These are phyloP conservation scores for Ecliptopera silaceata DNA, from an alignment of 2,888 invertebrate genomes.

Conservation along the genomic window DNA sequence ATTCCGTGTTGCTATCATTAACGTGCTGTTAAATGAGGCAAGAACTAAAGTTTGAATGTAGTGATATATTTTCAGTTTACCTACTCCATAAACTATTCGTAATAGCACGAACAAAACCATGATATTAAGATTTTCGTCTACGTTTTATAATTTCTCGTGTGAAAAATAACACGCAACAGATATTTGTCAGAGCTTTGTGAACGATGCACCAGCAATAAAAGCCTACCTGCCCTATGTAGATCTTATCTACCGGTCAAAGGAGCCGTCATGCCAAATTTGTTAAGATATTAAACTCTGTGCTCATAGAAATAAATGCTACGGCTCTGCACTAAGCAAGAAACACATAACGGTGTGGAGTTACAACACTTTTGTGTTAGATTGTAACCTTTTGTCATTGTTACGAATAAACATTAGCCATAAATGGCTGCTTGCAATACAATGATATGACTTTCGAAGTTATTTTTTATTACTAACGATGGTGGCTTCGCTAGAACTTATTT, in stretches of 20 bases:
- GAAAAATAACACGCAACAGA: slow-evolving; percentile 62
- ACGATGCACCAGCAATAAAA: slow-evolving; percentile 60
- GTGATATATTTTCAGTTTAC: too few relatives aligned
- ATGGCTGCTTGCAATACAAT: slow-evolving; percentile 22
- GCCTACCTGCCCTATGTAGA: slow-evolving; percentile 79
- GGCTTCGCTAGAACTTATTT: too few relatives aligned
- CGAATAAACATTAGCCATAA: slow-evolving; percentile 71
- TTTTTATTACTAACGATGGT: too few relatives aligned
- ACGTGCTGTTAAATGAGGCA: too few relatives aligned
- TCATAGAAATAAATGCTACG: slow-evolving; percentile 35
- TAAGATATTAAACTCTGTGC: slow-evolving; percentile 39
- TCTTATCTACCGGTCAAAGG: slow-evolving; percentile 79
- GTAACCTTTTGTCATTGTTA: slow-evolving; percentile 75
- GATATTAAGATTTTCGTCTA: slow-evolving; percentile 27
- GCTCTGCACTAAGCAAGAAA: slow-evolving; percentile 47
- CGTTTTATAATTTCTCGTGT: slow-evolving; percentile 49
- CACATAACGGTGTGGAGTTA: slow-evolving; percentile 77
- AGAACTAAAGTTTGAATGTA: too few relatives aligned
- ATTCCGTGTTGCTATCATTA: slow-evolving; percentile 26
- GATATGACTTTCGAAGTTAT: neutral
- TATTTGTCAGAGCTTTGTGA: slow-evolving; percentile 49
- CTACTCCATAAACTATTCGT: too few relatives aligned
- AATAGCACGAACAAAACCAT: too few relatives aligned
- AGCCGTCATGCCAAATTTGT: slow-evolving; percentile 61
- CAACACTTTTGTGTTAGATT: slow-evolving; percentile 75